These are phyloP conservation scores for Cassiopea andromeda DNA, from an alignment of 30 jellyfish, hydroid and myxozoan species.

Conservation along the genomic window DNA sequence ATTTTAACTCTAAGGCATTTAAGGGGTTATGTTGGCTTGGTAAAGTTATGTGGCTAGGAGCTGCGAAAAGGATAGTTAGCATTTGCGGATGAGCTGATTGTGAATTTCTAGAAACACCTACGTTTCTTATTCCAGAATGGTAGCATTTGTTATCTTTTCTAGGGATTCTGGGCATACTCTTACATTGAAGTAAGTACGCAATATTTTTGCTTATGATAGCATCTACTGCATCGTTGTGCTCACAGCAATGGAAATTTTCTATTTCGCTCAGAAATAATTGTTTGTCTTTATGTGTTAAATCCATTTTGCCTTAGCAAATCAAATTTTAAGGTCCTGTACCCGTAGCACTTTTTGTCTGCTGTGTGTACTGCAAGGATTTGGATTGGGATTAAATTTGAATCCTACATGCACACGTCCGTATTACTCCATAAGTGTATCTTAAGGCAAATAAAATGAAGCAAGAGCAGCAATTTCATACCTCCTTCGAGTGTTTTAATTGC, in stretches of 20 bases:
- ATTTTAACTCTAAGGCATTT: no score
- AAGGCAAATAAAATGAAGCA: neutral
- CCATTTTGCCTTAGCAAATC: neutral
- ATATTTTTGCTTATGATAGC: no score
- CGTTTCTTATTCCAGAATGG: no score
- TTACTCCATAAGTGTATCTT: no score
- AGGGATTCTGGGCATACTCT: no score
- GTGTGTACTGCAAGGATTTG: neutral
- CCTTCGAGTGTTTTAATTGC: neutral
- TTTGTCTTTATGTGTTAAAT: neutral
- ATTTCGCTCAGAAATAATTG: neutral
- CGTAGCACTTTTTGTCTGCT: neutral
- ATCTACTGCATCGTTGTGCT: neutral
- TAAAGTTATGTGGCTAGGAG: no score
- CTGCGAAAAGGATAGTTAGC: no score
- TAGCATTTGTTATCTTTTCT: no score
- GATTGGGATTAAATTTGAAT: neutral
- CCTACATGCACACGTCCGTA: no score
- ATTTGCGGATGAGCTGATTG: no score
- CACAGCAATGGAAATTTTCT: neutral
- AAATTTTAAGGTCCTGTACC: neutral
- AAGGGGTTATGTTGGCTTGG: neutral
- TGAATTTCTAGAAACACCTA: no score
- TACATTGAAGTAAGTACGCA: no score
- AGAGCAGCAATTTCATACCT: neutral